A percentile compares a stretch with the other conserved stretches of the same genome.
Conservation (phyloP, 2,113 vertebrate genomes). For the Sorex araneus region DNA sequence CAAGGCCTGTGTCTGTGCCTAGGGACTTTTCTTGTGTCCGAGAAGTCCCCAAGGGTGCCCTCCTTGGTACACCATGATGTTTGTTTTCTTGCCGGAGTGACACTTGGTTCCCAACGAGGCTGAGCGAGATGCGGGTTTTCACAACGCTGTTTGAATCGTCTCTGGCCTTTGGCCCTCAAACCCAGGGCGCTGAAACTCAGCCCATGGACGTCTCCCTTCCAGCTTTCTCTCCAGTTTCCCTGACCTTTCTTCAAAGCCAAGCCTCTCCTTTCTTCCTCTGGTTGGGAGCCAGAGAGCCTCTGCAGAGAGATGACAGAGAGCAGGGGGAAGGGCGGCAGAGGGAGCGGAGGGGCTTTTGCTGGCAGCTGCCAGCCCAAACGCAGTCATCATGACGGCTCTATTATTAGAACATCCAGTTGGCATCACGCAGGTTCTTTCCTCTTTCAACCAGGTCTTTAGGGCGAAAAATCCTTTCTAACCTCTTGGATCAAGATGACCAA, state of each 20-base stretch:
- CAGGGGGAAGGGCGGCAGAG: neutral
- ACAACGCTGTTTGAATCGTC: neutral
- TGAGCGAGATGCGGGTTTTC: neutral
- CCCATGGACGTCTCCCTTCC: neutral
- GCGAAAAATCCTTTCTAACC: neutral
- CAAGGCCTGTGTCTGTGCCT: no score
- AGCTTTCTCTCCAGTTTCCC: neutral
- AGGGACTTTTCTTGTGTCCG: neutral
- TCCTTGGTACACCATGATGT: neutral
- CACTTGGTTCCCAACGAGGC: neutral
- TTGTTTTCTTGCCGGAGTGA: neutral
- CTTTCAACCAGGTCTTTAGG: neutral
- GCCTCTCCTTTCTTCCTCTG: neutral
- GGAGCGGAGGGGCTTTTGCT: neutral
- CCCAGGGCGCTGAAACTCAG: neutral
- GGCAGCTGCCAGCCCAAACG: conserved; percentile 18
- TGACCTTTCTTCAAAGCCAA: neutral
- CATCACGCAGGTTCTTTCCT: neutral
- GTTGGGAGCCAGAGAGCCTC: conserved; percentile 34
- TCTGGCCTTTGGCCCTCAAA: neutral
- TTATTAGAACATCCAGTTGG: conserved; percentile 37
- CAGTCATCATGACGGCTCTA: conserved; percentile 25
- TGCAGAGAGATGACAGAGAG: neutral
- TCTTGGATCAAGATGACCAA: conserved; percentile 31
- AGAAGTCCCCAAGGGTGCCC: neutral